A percentile compares a stretch with the other conserved stretches of the same genome.
Evolutionary conservation across 1,140 invertebrate genomes (phyloP).

Genomic region (Drosophila lini): DNA sequence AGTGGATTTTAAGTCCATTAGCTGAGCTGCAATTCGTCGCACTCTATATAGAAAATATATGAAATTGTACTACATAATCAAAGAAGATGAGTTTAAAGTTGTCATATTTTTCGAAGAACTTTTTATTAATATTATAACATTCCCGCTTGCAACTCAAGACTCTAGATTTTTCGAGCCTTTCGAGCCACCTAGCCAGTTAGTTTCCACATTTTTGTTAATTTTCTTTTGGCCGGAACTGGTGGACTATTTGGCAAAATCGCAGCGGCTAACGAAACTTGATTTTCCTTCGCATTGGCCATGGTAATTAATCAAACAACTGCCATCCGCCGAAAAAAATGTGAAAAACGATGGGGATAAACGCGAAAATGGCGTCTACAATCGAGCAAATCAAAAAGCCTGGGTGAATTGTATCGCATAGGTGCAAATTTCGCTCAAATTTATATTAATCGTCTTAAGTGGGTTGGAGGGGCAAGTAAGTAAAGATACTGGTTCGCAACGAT

Average conservation of each 20-base stretch:
- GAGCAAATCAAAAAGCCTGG: conserved; percentile 12
- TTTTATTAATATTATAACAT: background rate
- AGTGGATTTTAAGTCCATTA: conserved; percentile 16
- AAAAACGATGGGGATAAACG: conserved; percentile 17
- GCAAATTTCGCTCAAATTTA: conserved; percentile 62
- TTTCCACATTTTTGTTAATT: conserved; percentile 30
- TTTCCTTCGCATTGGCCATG: conserved; percentile 53
- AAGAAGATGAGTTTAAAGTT: background rate
- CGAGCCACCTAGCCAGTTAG: conserved; percentile 30
- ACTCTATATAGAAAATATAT: background rate
- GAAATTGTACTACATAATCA: background rate
- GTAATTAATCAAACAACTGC: conserved; percentile 74
- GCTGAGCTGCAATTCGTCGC: background rate
- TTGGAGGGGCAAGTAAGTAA: conserved; percentile 5
- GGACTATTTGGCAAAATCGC: conserved; percentile 25
- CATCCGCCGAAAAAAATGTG: conserved; percentile 45
- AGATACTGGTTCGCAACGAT: conserved; percentile 43
- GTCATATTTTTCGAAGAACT: background rate
- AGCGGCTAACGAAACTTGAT: conserved; percentile 36
- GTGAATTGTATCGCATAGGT: conserved; percentile 52
- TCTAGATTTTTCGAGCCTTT: conserved; percentile 12
- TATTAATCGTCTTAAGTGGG: conserved; percentile 50
- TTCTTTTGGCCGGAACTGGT: conserved; percentile 56
- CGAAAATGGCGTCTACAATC: conserved; percentile 20
- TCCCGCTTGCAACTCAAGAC: conserved; percentile 2